Conservation (phyloP, 2,113 vertebrate genomes). For the Phaethon lepturus region DNA sequence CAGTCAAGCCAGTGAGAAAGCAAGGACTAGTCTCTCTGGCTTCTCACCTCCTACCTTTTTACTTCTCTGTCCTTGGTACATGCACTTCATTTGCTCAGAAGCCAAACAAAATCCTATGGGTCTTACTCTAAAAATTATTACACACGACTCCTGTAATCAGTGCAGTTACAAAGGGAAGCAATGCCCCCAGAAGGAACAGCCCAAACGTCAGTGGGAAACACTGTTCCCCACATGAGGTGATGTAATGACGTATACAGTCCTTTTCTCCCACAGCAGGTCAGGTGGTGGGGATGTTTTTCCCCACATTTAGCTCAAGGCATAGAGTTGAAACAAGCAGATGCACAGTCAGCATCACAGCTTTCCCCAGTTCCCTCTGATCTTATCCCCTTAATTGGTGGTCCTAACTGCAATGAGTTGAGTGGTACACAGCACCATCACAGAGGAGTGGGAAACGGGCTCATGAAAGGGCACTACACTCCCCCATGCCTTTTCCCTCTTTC, state of each 20-base stretch:
- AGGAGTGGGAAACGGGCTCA: not conserved
- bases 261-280: not conserved
- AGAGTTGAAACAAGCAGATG: not conserved
- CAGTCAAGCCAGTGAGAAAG: not conserved
- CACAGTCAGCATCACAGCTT: not conserved
- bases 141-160: not conserved
- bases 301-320: not conserved
- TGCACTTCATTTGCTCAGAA: not conserved
- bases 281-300: not conserved
- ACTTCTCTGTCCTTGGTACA: not conserved
- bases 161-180: not conserved
- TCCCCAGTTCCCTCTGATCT: not conserved
- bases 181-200: not conserved
- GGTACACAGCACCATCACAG: not conserved
- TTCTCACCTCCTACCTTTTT: not conserved
- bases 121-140: not conserved
- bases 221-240: not conserved
- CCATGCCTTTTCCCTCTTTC: not conserved
- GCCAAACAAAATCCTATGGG: not conserved
- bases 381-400: not conserved
- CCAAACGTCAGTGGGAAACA: not conserved
- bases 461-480: not conserved
- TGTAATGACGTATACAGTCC: not conserved
- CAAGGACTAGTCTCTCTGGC: not conserved
- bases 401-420: not conserved